phyloP scores from a whole-genome alignment of 2,113 vertebrate genomes.

The Catharus minimus region DNA sequence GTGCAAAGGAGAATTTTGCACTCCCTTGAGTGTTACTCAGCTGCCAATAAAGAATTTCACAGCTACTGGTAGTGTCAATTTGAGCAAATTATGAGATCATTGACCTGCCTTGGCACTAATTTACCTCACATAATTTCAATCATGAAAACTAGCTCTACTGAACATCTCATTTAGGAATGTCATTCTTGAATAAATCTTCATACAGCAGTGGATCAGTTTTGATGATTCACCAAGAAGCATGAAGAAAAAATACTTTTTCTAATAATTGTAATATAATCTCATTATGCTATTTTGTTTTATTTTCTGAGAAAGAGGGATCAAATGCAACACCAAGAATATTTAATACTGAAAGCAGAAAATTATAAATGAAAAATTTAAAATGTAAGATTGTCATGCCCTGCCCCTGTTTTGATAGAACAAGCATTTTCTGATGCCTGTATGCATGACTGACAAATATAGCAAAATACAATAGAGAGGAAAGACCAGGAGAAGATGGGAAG shows the following conservation, averaged over 20 bases:
- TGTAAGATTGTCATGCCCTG: fast-evolving
- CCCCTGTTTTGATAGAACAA: neutral
- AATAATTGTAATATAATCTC: neutral
- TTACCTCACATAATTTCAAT: neutral
- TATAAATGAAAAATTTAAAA: neutral
- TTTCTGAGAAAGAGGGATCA: neutral
- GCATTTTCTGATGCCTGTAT: neutral
- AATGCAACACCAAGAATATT: neutral
- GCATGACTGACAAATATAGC: neutral
- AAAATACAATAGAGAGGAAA: neutral
- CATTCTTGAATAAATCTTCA: neutral
- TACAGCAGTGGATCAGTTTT: neutral
- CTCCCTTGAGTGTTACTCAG: neutral
- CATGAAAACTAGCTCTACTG: neutral
- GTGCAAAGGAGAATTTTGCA: neutral
- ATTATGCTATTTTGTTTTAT: neutral
- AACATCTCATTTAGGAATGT: neutral
- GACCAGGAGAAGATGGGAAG: neutral
- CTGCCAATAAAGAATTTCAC: neutral
- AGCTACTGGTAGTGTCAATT: neutral
- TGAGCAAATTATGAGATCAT: slow-evolving; percentile 3
- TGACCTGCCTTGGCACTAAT: slow-evolving; percentile 18
- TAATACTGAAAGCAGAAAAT: neutral
- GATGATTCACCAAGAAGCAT: neutral
- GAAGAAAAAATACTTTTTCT: neutral